phyloP scores from a whole-genome alignment of 2,888 invertebrate genomes.

The Cataglyphis cursor region DNA sequence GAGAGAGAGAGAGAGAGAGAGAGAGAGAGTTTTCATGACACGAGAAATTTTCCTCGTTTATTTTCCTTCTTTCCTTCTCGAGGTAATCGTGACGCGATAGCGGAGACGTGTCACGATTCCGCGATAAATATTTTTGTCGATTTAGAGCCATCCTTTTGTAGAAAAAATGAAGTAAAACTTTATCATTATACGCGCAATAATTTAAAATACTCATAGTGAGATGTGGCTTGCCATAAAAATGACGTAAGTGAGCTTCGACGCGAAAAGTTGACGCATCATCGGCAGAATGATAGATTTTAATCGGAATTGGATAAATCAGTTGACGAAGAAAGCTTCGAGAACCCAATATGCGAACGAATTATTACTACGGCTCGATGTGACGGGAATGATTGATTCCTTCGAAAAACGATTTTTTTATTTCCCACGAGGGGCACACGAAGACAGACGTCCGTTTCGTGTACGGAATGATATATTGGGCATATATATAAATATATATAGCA shows the following conservation, averaged over 20 bases:
- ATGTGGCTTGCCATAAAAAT: neutral
- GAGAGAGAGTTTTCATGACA: neutral
- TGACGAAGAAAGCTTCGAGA: slow-evolving; percentile 7
- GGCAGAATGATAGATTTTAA: slow-evolving; percentile 18
- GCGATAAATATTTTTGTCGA: slow-evolving; percentile 9
- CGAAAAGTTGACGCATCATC: slow-evolving; percentile 35
- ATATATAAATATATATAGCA: slow-evolving; percentile 7
- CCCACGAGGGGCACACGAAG: slow-evolving; percentile 5
- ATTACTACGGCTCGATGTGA: neutral
- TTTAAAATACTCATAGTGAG: neutral
- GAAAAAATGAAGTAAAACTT: slow-evolving; percentile 8
- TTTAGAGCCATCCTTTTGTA: neutral
- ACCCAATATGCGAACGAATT: neutral
- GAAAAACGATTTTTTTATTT: slow-evolving; percentile 29
- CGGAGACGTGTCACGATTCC: slow-evolving; percentile 72
- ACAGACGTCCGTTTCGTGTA: neutral
- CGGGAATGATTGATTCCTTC: slow-evolving; percentile 22
- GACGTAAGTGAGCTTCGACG: neutral
- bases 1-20: neutral
- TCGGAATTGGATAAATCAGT: neutral
- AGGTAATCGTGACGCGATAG: slow-evolving; percentile 66
- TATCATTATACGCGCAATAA: slow-evolving; percentile 11
- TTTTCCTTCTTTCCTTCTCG: neutral
- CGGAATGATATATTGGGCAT: slow-evolving; percentile 1
- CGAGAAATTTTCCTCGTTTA: neutral